phyloP scores from a whole-genome alignment of 2,888 invertebrate genomes.

The Eupeodes luniger region DNA sequence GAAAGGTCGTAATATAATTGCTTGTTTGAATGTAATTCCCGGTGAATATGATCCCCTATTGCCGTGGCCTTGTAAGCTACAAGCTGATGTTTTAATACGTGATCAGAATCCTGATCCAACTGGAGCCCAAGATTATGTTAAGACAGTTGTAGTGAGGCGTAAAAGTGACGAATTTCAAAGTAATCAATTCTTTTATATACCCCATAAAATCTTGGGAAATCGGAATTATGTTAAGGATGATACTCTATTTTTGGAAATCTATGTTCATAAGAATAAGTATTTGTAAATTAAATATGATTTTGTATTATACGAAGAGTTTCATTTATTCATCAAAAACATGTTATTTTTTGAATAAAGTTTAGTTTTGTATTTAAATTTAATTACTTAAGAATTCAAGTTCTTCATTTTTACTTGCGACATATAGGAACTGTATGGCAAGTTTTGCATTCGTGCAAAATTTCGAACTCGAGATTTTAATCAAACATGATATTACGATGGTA shows the following conservation, averaged over 20 bases:
- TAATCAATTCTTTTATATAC: slow-evolving; percentile 83
- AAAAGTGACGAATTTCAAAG: slow-evolving; percentile 83
- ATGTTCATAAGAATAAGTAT: slow-evolving; percentile 78
- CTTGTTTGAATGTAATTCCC: slow-evolving; percentile 88
- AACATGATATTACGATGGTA: no score
- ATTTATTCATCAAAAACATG: no score
- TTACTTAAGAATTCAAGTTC: no score
- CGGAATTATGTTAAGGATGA: slow-evolving; percentile 83
- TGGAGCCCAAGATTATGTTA: slow-evolving; percentile 87
- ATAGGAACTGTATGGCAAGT: no score
- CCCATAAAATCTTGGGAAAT: slow-evolving; percentile 81
- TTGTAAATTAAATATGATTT: slow-evolving; percentile 6
- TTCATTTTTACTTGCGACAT: no score
- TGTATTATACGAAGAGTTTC: no score
- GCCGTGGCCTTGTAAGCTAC: slow-evolving; percentile 90
- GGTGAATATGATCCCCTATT: slow-evolving; percentile 90
- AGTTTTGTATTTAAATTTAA: no score
- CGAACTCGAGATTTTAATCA: no score
- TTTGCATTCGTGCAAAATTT: no score
- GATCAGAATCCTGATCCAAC: slow-evolving; percentile 86
- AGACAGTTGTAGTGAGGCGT: slow-evolving; percentile 86
- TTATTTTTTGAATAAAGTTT: no score
- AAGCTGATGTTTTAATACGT: slow-evolving; percentile 87
- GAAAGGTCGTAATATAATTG: slow-evolving; percentile 90
- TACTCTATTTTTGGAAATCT: slow-evolving; percentile 82